Conservation (phyloP, 1,140 invertebrate genomes). For the Conopomorpha cramerella region DNA sequence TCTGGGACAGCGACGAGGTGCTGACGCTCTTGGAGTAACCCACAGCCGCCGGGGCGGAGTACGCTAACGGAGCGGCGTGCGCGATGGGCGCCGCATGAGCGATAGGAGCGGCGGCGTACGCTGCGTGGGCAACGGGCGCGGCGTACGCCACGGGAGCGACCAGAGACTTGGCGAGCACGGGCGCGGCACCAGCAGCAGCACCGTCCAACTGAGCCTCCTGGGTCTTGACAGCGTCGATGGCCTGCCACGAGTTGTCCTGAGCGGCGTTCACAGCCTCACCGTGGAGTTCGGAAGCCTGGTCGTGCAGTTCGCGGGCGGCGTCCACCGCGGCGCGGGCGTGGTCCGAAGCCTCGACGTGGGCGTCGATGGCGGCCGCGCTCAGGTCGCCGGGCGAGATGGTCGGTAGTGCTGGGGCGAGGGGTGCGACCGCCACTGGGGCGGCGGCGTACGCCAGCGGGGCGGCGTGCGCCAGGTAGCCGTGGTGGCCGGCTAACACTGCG, state of each 20-base stretch:
- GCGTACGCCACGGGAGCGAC: conserved; percentile 13
- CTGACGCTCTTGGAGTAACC: conserved; percentile 32
- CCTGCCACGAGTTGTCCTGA: conserved; percentile 57
- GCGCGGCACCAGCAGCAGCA: conserved; percentile 61
- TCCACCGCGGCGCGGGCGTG: conserved; percentile 44
- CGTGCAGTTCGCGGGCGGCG: conserved; percentile 53
- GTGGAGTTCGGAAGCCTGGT: conserved; percentile 63
- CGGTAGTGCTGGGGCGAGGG: conserved; percentile 21
- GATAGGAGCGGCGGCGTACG: conserved; percentile 12
- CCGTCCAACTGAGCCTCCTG: conserved; percentile 61
- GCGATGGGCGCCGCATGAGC: conserved; percentile 9
- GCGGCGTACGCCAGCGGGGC: too few species aligned
- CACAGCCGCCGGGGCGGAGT: background rate
- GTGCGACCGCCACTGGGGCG: conserved; percentile 5
- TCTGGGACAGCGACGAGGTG: conserved; percentile 34
- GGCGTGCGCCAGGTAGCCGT: conserved; percentile 22
- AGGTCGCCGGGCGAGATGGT: conserved; percentile 45
- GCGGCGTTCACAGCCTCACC: conserved; percentile 63
- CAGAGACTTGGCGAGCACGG: conserved; percentile 45
- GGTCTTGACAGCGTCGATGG: conserved; percentile 60
- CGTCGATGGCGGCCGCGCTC: conserved; percentile 41
- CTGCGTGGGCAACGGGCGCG: conserved; percentile 10
- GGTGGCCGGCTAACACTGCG: conserved; percentile 23
- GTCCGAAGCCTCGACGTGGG: conserved; percentile 44
- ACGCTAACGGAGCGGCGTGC: background rate